Conservation (phyloP, 1,140 invertebrate genomes). For the Dreissena polymorpha region DNA sequence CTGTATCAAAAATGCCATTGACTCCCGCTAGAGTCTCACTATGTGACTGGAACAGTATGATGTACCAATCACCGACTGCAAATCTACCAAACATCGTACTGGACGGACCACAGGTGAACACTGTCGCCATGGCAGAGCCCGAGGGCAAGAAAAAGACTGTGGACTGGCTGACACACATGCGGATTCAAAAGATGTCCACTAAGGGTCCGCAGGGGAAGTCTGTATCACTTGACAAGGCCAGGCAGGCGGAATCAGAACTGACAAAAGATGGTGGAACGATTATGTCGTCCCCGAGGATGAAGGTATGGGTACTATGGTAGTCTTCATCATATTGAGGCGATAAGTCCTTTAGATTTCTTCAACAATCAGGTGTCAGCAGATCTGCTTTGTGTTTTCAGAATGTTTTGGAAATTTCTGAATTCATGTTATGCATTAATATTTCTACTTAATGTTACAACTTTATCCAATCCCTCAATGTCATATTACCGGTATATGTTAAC, state of each 20-base stretch:
- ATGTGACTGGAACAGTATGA: neutral
- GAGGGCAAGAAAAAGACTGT: neutral
- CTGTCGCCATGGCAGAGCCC: neutral
- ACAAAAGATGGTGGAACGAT: neutral
- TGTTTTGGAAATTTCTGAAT: too few species aligned
- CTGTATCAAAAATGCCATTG: neutral
- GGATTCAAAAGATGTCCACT: slow-evolving; percentile 11
- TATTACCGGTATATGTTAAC: too few species aligned
- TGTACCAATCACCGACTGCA: slow-evolving; percentile 47
- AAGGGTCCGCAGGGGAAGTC: slow-evolving; percentile 18
- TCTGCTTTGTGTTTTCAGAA: too few species aligned
- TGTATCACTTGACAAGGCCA: neutral
- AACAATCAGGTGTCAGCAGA: too few species aligned
- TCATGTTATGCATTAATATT: too few species aligned
- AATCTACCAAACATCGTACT: slow-evolving; percentile 49
- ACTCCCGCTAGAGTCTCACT: slow-evolving; percentile 20
- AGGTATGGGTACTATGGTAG: neutral
- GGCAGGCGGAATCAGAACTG: neutral
- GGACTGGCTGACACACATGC: slow-evolving; percentile 51
- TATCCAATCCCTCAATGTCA: too few species aligned
- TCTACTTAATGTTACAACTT: too few species aligned
- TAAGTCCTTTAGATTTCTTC: too few species aligned
- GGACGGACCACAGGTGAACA: slow-evolving; percentile 21
- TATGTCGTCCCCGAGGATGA: neutral
- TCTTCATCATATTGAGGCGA: neutral